A percentile compares a stretch with the other conserved stretches of the same genome.
Evolutionary conservation across 2,888 invertebrate species (phyloP).

Genomic region (Thecophora atra): DNA sequence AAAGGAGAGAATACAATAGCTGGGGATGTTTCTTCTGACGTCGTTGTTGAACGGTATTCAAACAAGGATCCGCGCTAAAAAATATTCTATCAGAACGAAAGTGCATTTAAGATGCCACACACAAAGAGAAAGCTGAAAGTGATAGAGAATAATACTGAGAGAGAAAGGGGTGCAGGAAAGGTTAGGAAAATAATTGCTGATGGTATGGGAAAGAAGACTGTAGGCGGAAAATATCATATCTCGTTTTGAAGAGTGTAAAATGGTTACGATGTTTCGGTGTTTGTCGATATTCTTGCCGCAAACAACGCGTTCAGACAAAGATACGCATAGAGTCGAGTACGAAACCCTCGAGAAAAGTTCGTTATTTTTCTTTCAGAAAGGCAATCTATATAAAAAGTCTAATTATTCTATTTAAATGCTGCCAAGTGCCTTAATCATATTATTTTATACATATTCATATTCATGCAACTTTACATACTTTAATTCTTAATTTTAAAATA

Average conservation of each 20-base stretch:
- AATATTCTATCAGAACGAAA: background rate
- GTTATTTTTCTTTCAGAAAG: too few species aligned
- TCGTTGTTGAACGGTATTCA: constrained; percentile 1
- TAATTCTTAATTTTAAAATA: too few species aligned
- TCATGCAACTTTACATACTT: too few species aligned
- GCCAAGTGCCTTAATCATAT: too few species aligned
- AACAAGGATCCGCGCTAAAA: constrained; percentile 1
- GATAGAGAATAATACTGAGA: background rate
- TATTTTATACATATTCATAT: too few species aligned
- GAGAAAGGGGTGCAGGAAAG: background rate
- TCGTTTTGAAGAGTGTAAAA: background rate
- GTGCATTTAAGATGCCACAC: background rate
- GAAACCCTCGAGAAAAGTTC: background rate
- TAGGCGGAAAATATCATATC: background rate
- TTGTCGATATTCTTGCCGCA: background rate
- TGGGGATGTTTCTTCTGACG: background rate
- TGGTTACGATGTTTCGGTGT: background rate
- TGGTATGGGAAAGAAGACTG: background rate
- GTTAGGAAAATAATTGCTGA: background rate
- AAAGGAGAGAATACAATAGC: background rate
- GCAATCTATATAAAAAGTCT: too few species aligned
- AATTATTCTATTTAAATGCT: too few species aligned
- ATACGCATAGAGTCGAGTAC: background rate
- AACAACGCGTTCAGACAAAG: background rate
- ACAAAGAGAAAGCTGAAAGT: constrained; percentile 2